phyloP scores from a whole-genome alignment of 2,797 vertebrate genomes.

The Acanthis flammea region DNA sequence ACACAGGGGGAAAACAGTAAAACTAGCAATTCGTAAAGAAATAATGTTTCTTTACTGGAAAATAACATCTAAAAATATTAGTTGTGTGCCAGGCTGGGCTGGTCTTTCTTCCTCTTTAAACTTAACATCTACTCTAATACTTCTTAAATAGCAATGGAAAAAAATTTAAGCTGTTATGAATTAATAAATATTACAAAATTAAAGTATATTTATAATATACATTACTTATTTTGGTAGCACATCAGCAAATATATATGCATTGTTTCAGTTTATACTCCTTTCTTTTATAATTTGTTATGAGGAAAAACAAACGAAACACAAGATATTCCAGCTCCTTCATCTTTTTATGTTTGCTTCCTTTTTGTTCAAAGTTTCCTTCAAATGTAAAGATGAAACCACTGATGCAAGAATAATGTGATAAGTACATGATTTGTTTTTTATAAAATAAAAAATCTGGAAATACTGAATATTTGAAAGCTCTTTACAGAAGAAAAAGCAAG shows the following conservation, averaged over 20 bases:
- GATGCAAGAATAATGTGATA: not conserved
- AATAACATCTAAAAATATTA: not conserved
- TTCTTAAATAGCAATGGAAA: not conserved
- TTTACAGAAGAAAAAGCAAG: not conserved
- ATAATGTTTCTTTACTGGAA: not conserved
- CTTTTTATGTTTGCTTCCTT: slow-evolving; percentile 9
- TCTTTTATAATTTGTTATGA: slow-evolving; percentile 24
- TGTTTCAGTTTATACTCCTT: not conserved
- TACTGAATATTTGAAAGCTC: not conserved
- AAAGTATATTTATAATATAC: not conserved
- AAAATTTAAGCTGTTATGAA: not conserved
- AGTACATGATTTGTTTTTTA: not conserved
- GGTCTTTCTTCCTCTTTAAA: not conserved
- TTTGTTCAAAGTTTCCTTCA: not conserved
- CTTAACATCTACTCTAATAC: not conserved
- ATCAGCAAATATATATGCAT: not conserved
- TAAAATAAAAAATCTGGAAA: not conserved
- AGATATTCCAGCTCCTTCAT: not conserved
- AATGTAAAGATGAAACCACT: not conserved
- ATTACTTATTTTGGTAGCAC: not conserved
- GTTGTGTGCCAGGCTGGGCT: not conserved
- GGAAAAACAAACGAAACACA: slow-evolving; percentile 24
- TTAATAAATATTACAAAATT: not conserved
- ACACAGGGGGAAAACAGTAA: not conserved
- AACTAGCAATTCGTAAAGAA: not conserved